These are phyloP conservation scores for Nestor notabilis DNA, from an alignment of 2,113 vertebrate species.

Conservation along the genomic window DNA sequence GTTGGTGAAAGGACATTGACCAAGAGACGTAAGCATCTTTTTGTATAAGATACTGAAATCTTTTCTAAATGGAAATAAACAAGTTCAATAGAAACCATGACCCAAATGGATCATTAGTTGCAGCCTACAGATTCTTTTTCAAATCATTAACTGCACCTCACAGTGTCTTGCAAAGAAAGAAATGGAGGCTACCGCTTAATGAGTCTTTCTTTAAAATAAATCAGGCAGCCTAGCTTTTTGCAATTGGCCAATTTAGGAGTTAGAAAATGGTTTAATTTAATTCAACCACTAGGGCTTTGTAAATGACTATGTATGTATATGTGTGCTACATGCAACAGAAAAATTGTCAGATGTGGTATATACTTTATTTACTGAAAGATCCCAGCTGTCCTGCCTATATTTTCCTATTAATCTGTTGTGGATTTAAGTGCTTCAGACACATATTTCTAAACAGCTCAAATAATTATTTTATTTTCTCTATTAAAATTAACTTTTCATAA, in stretches of 20 bases:
- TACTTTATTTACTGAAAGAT: background rate
- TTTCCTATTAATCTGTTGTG: background rate
- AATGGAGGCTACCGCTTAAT: conserved; percentile 55
- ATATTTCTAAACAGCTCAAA: background rate
- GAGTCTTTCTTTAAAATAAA: conserved; percentile 64
- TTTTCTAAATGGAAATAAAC: conserved; percentile 67
- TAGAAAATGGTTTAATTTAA: conserved; percentile 59
- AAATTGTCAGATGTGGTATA: background rate
- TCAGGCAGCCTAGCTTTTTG: conserved; percentile 29
- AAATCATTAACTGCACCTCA: conserved; percentile 58
- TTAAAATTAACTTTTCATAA: background rate
- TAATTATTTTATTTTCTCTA: background rate
- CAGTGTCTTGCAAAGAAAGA: conserved; percentile 33
- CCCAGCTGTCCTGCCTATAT: background rate
- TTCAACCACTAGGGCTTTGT: conserved; percentile 20
- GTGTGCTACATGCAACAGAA: background rate
- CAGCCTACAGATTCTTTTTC: conserved; percentile 49
- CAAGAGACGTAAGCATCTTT: conserved; percentile 29
- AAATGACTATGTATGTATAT: background rate
- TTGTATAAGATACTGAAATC: conserved; percentile 1
- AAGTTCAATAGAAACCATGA: conserved; percentile 56
- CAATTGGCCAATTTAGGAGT: conserved; percentile 48
- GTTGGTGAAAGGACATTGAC: background rate
- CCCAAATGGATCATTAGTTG: conserved; percentile 52
- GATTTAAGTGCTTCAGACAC: background rate